These are phyloP conservation scores for Porites rus DNA, from an alignment of 92 coral and sea anemone species.

Conservation along the genomic window DNA sequence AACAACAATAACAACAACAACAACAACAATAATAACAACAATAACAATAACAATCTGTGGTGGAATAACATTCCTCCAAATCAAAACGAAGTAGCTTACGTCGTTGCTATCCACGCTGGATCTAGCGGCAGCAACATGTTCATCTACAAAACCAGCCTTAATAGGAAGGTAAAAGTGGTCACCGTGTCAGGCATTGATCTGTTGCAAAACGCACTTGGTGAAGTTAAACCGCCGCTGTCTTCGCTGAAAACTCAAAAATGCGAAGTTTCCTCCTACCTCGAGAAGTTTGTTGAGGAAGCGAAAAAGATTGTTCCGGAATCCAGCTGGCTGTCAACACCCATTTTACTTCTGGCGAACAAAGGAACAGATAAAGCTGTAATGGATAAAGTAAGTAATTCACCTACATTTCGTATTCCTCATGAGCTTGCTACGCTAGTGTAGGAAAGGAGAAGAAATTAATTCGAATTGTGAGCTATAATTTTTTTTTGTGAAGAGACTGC, in stretches of 20 bases:
- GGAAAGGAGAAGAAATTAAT: too few relatives aligned
- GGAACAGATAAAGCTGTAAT: slow-evolving; percentile 18
- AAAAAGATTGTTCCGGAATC: slow-evolving; percentile 6
- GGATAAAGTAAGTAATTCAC: not conserved
- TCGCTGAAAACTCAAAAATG: not conserved
- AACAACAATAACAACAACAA: not conserved
- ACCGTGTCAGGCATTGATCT: not conserved
- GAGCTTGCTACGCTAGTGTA: too few relatives aligned
- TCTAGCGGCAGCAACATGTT: slow-evolving; percentile 32
- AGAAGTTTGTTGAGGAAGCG: slow-evolving; percentile 15
- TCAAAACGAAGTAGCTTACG: slow-evolving; percentile 6
- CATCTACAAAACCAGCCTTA: slow-evolving; percentile 34
- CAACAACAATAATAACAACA: not conserved
- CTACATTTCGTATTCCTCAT: too few relatives aligned
- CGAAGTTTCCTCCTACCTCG: slow-evolving; percentile 3
- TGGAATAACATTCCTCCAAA: not conserved
- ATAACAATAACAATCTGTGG: not conserved
- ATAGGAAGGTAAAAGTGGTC: slow-evolving; percentile 17
- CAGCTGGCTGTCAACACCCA: slow-evolving; percentile 6
- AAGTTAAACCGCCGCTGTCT: slow-evolving; percentile 22
- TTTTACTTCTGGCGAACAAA: slow-evolving; percentile 33
- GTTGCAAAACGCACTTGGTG: slow-evolving; percentile 28
- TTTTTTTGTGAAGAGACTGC: too few relatives aligned
- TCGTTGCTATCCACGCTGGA: slow-evolving; percentile 47
- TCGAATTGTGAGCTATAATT: too few relatives aligned